phyloP scores from a whole-genome alignment of 2,888 invertebrate genomes.

The Drosophila merina region DNA sequence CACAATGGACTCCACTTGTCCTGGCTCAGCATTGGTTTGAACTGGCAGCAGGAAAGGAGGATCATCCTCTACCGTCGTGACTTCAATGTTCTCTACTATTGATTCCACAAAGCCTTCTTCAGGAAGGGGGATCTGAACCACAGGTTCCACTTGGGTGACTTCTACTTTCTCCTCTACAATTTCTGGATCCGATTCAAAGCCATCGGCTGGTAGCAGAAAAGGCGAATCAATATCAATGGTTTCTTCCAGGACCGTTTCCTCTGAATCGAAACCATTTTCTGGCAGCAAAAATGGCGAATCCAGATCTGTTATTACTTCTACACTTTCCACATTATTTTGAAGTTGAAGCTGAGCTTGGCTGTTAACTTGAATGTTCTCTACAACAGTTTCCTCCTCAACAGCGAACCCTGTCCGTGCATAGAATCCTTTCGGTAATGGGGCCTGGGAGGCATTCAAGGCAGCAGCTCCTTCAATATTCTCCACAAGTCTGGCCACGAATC shows the following conservation, averaged over 20 bases:
- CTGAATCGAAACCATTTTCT: conserved; percentile 16
- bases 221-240: neutral
- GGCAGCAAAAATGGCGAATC: conserved; percentile 27
- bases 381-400: neutral
- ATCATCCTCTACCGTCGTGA: neutral
- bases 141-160: neutral
- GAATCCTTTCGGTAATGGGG: neutral
- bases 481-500: conserved; percentile 26
- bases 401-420: neutral
- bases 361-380: conserved; percentile 10
- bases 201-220: conserved; percentile 10
- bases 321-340: neutral
- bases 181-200: conserved; percentile 14
- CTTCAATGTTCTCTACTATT: conserved; percentile 19
- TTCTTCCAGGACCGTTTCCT: conserved; percentile 3
- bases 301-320: conserved; percentile 9
- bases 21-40: neutral
- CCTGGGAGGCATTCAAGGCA: neutral
- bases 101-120: conserved; percentile 11
- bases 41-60: neutral
- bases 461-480: conserved; percentile 26
- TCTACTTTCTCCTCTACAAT: conserved; percentile 14
- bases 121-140: neutral
- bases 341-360: neutral
- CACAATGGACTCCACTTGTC: conserved; percentile 1